phyloP scores from a whole-genome alignment of 2,888 invertebrate genomes.

The Podotricha telesiphe region DNA sequence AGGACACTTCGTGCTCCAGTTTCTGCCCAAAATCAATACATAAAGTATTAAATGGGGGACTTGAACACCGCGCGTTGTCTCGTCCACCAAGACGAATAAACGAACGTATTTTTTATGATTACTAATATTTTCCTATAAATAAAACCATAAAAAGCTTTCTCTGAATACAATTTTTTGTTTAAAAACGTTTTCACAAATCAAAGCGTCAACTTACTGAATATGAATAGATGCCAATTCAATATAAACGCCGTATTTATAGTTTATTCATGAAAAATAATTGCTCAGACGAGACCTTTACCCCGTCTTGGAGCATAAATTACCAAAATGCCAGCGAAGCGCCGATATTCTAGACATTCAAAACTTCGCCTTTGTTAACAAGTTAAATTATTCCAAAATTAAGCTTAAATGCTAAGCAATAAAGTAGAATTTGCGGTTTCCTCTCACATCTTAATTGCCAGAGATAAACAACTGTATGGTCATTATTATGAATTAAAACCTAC shows the following conservation, averaged over 20 bases:
- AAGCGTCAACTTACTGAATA: background rate
- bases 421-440: conserved; percentile 18
- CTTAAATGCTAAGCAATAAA: conserved; percentile 47
- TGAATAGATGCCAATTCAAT: conserved; percentile 4
- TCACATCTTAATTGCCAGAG: conserved; percentile 42
- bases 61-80: too few species aligned
- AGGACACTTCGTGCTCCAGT: too few species aligned
- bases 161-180: background rate
- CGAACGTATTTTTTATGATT: background rate
- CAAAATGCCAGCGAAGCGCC: conserved; percentile 61
- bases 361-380: conserved; percentile 45
- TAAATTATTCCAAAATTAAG: conserved; percentile 50
- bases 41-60: too few species aligned
- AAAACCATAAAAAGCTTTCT: background rate
- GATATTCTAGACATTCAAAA: conserved; percentile 56
- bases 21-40: too few species aligned
- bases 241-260: conserved; percentile 12
- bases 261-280: conserved; percentile 40
- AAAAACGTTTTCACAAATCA: background rate
- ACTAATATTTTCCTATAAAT: background rate
- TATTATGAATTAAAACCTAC: conserved; percentile 44
- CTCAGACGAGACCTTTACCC: conserved; percentile 56
- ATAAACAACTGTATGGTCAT: conserved; percentile 42
- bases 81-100: too few species aligned
- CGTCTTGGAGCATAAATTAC: conserved; percentile 53